Evolutionary conservation across 2,797 vertebrate genomes (phyloP).

Genomic region (Erpetoichthys calabaricus): DNA sequence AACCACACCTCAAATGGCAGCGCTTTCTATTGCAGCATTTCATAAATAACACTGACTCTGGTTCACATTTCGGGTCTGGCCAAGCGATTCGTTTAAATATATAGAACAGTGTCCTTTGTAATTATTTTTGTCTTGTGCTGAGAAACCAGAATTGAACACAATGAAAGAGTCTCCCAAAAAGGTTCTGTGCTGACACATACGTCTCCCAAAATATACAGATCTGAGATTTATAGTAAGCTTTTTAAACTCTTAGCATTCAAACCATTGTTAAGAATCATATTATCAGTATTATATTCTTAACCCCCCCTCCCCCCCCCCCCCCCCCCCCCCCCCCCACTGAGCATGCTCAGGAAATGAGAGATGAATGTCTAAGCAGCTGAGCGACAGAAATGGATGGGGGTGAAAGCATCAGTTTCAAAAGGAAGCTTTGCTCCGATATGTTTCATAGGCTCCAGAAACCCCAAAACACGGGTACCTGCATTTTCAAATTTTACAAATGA

Average conservation of each 20-base stretch:
- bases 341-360: conserved; percentile 61
- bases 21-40: conserved; percentile 40
- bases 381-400: no score
- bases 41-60: conserved; percentile 46
- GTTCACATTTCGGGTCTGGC: conserved; percentile 38
- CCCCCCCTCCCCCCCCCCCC: conserved; percentile 21
- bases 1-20: conserved; percentile 44
- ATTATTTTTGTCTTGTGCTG: conserved; percentile 55
- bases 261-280: conserved; percentile 60
- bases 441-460: no score
- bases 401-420: no score
- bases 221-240: conserved; percentile 71
- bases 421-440: no score
- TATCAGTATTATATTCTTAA: conserved; percentile 53
- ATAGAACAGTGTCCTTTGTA: conserved; percentile 40
- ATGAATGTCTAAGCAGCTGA: no score
- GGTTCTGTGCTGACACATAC: conserved; percentile 51
- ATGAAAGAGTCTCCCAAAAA: conserved; percentile 54
- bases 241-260: conserved; percentile 62
- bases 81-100: conserved; percentile 22
- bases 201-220: conserved; percentile 66
- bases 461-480: no score
- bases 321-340: conserved; percentile 33
- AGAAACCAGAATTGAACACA: conserved; percentile 59
- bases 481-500: no score